Evolutionary conservation across 2,797 vertebrate species (phyloP), one percentile per base, ranked within the genome.

Genomic region (Astyanax mexicanus): DNA sequence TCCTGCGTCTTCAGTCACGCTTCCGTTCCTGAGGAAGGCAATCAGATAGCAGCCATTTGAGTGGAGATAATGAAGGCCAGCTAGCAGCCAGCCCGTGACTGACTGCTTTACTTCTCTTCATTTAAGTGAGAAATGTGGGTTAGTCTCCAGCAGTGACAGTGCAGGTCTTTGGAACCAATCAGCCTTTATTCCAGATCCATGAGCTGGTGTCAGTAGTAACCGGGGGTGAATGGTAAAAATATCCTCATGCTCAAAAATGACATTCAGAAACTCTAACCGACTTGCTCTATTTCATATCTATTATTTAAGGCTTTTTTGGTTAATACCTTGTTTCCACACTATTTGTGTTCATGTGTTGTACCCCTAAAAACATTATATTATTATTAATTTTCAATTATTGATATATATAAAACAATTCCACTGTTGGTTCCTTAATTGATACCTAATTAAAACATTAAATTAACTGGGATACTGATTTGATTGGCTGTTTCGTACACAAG

Each of bases 21-120:
- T 73, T 77, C 68, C 72, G 57, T 70, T 65, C 44, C 52, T 52
- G 65, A 74, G 21, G 69, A 79, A 52, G 57, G 37, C 47, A 74
- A 75, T 73, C 69, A 73, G 78, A 74, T 29, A 60, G 69, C 57
- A 71, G 29, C 69, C 54, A 67, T 74, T 57, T 66, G 54, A 78
- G 64, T 60, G 61, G 51, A 69, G 38, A 32, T 32, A 32, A 32
- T 32, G 29, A 32, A 32, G 29, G 29, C 29, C 29, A 32, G 29
- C 29, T 2, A 32, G 29, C 5, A 5, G 29, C 29, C 29, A 32
- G 69, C 19, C 65, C 5, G 47, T 79, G 76, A 74, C 15, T 71
- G 61, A 72, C 75, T 75, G 66, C 58, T 61, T 58, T 74, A 70
- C 68, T 69, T 21, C 64, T 72, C 45, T 57, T 11, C 13, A 35